A percentile compares a stretch with the other conserved stretches of the same genome.
phyloP scores from a whole-genome alignment of 2,888 invertebrate genomes.

The Eremobia ochroleuca region DNA sequence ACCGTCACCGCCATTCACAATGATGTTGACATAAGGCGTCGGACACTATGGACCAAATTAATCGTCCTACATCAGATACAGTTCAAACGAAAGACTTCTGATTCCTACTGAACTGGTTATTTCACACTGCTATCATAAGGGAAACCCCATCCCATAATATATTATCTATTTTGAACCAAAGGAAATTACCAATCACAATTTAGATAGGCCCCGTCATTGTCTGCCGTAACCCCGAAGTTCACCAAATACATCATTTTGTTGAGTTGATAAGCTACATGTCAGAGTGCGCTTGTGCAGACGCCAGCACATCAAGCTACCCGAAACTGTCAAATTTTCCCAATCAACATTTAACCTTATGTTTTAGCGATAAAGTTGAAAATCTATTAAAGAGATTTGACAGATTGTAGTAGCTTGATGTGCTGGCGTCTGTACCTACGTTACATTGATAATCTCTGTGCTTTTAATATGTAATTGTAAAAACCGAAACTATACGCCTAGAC shows the following conservation, averaged over 20 bases:
- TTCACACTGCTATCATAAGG: constrained; percentile 13
- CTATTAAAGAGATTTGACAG: no score
- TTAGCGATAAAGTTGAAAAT: no score
- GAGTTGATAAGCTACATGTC: background rate
- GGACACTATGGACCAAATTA: constrained; percentile 46
- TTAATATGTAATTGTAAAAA: background rate
- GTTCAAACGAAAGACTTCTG: background rate
- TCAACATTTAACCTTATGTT: no score
- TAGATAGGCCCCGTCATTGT: background rate
- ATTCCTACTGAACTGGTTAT: constrained; percentile 9
- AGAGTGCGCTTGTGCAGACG: constrained; percentile 2
- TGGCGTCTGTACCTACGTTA: background rate
- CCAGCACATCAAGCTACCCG: no score
- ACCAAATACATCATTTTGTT: constrained; percentile 2
- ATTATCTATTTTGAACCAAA: constrained; percentile 3
- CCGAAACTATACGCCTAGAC: background rate
- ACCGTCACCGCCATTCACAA: constrained; percentile 77
- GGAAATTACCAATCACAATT: constrained; percentile 5
- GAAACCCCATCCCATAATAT: background rate
- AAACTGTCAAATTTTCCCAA: no score
- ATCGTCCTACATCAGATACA: background rate
- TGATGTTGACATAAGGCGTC: constrained; percentile 71
- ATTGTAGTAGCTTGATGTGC: no score
- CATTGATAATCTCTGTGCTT: constrained; percentile 5
- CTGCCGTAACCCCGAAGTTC: constrained; percentile 16